Conservation (phyloP, 92 coral and sea anemone species). For the Galaxea fascicularis region DNA sequence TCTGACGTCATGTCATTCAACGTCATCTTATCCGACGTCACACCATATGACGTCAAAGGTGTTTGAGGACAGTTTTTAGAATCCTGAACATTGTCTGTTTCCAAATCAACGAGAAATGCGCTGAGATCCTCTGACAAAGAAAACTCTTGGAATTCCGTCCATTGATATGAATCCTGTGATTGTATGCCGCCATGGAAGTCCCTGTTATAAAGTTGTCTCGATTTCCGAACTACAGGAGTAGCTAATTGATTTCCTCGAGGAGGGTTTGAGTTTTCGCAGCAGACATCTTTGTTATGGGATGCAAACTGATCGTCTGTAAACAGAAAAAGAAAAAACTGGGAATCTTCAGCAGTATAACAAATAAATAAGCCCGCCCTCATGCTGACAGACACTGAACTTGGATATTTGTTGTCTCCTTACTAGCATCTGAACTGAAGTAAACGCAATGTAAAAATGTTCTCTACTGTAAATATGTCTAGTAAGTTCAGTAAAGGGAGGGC, state of each 20-base stretch:
- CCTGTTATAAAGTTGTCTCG: background rate
- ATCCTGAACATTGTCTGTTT: slow-evolving; percentile 3
- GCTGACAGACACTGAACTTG: no score
- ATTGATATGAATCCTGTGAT: background rate
- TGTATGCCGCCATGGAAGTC: background rate
- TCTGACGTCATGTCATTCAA: background rate
- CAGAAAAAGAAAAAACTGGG: background rate
- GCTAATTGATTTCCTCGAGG: background rate
- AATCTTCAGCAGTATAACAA: no score
- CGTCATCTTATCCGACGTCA: background rate
- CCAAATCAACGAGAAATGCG: slow-evolving; percentile 73
- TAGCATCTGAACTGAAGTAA: no score
- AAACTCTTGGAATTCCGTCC: slow-evolving; percentile 52
- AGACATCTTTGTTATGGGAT: background rate
- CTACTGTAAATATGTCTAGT: no score
- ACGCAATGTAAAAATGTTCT: no score
- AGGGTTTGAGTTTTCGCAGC: background rate
- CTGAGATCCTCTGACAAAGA: slow-evolving; percentile 78
- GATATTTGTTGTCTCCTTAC: no score
- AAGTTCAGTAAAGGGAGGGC: no score
- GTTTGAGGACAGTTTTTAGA: background rate
- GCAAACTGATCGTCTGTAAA: no score
- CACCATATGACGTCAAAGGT: background rate
- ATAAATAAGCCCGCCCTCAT: background rate
- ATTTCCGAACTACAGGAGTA: background rate